Base-by-base conservation (phyloP, 2,888 invertebrate genomes). In the Trissoscelio sp. region DNA sequence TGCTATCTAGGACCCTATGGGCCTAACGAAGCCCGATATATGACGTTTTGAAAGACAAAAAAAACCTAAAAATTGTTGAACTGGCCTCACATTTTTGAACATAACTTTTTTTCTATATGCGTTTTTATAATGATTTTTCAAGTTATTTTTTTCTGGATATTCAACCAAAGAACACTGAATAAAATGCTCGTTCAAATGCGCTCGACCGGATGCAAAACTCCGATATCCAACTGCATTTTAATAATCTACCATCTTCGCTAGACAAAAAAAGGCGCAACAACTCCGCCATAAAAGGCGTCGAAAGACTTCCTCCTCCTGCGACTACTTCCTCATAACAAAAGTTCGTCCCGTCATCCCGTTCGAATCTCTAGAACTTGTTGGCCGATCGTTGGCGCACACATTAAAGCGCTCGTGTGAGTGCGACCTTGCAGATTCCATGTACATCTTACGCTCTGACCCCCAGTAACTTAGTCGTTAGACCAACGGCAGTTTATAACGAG, bases 361-460 rank as follows among this genome's bases (percentile, higher is more conserved):
- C 48, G 57, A 37, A 51, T 67, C 66, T 62, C 28, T 46, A 24
- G 55, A 73, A 64, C 77, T 60, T 62, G 69, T 70, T 78, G 70
- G 53, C 60, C 44, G 60, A 51, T n/a, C 67, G 28, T 53, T 12
- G 34, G 66, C 73, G 14, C 39, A 69, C 60, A 60, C 66, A 67
- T 18, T 7, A 46, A 37, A 11, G 7, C 53, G 44, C 44, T 5
- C 31, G 46, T 79, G 67, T 60, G 64, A 48, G 73, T 55, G 20
- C 79, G 79, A 73, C 79, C 79, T 79, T 79, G 79, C 67, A 37
- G 55, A 72, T 73, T 79, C 72, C 72, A 72, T 60, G 66, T 73
- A 73, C 73, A 73, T 67, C 79, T 67, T 67, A 48, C 18, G 20
- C 66, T 72, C 58, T 48, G 7, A 44, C 70, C 66, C 57, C 28